phyloP scores from a whole-genome alignment of 53 echinoderm and acorn worm genomes.

The Luidia sarsii region DNA sequence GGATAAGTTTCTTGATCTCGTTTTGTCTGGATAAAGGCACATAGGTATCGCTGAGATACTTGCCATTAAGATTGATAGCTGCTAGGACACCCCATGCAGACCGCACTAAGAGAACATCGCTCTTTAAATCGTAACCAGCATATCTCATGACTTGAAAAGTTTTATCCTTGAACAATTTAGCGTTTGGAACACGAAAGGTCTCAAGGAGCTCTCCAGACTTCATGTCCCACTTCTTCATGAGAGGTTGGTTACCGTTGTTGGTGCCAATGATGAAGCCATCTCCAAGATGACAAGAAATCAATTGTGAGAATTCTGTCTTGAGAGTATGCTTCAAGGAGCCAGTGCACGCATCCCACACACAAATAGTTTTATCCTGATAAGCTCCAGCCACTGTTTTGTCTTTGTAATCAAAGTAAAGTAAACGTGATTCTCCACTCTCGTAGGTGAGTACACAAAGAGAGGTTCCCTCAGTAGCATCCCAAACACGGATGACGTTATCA shows the following conservation, averaged over 20 bases:
- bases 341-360: neutral
- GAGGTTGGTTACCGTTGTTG: neutral
- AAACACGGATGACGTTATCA: neutral
- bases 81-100: neutral
- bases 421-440: neutral
- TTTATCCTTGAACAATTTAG: neutral
- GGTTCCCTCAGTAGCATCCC: neutral
- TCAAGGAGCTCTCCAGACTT: neutral
- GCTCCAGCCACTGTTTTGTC: slow-evolving; percentile 11
- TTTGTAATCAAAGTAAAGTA: neutral
- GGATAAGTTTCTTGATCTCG: neutral
- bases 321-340: slow-evolving; percentile 1
- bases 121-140: too few relatives aligned
- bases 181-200: neutral
- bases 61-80: neutral
- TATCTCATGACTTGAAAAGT: neutral
- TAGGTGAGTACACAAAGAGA: too few relatives aligned
- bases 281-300: slow-evolving; percentile 20
- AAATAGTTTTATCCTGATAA: neutral
- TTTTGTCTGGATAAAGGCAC: neutral
- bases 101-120: too few relatives aligned
- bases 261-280: neutral
- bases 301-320: neutral
- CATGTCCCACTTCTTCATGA: neutral
- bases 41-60: neutral